A percentile compares a stretch with the other conserved stretches of the same genome.
Evolutionary conservation across 2,888 invertebrate species (phyloP).

Genomic region (Pherbina coryleti): DNA sequence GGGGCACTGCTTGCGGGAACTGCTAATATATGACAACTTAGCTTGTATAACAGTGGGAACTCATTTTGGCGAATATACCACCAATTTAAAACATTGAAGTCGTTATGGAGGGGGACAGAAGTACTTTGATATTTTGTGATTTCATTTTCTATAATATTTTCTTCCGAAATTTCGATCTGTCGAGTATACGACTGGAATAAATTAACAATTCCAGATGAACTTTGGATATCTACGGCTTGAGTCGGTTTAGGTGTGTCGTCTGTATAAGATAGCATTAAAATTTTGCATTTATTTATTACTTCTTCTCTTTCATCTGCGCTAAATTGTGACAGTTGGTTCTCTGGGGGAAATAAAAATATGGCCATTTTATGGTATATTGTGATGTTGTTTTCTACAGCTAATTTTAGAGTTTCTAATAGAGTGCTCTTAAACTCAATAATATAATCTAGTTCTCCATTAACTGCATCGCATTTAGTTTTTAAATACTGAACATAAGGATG

Average conservation of each 20-base stretch:
- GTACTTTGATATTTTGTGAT: constrained; percentile 36
- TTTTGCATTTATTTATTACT: constrained; percentile 18
- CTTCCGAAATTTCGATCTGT: background rate
- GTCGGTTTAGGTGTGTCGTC: constrained; percentile 1
- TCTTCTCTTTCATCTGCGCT: constrained; percentile 16
- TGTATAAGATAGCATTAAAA: constrained; percentile 22
- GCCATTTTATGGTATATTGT: constrained; percentile 10
- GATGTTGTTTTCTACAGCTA: constrained; percentile 21
- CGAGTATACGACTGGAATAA: background rate
- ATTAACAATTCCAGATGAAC: constrained; percentile 2
- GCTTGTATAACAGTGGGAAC: constrained; percentile 35
- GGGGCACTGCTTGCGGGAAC: constrained; percentile 20
- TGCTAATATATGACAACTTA: constrained; percentile 13
- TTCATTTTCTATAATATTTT: constrained; percentile 32
- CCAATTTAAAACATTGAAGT: constrained; percentile 40
- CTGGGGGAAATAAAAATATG: constrained; percentile 30
- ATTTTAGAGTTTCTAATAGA: constrained; percentile 18
- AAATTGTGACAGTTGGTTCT: constrained; percentile 23
- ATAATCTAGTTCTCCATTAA: background rate
- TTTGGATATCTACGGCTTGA: constrained; percentile 7
- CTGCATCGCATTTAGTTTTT: constrained; percentile 16
- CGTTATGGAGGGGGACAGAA: constrained; percentile 26
- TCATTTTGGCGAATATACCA: constrained; percentile 34
- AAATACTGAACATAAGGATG: constrained; percentile 1
- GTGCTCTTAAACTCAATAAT: background rate